Conservation (phyloP, 2,888 invertebrate species). For the Nephrotoma flavescens region DNA sequence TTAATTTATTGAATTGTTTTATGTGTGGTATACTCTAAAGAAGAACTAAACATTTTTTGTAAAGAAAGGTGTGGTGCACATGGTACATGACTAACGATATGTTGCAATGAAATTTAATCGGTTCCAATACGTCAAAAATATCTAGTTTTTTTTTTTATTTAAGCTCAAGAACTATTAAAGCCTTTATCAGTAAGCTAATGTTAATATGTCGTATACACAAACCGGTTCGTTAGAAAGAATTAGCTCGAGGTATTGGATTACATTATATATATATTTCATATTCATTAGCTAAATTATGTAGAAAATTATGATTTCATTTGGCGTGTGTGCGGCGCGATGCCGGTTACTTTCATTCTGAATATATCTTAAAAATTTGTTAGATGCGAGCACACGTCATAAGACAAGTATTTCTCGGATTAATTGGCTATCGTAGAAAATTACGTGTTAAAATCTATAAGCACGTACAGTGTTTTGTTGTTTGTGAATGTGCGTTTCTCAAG, state of each 20-base stretch:
- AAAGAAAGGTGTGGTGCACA: neutral
- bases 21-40: neutral
- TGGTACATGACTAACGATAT: neutral
- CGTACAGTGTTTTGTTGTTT: neutral
- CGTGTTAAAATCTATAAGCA: neutral
- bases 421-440: neutral
- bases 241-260: neutral
- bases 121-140: neutral
- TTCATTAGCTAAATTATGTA: too few relatives aligned
- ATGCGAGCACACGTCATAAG: neutral
- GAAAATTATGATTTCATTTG: too few relatives aligned
- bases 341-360: too few relatives aligned
- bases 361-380: too few relatives aligned
- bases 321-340: too few relatives aligned
- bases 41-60: neutral
- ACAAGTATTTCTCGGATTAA: neutral
- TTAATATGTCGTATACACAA: too few relatives aligned
- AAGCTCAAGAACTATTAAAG: neutral
- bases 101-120: neutral
- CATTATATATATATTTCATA: neutral
- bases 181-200: neutral
- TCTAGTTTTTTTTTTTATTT: neutral
- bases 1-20: neutral
- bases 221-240: neutral
- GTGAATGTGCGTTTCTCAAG: neutral